Evolutionary conservation across 2,888 invertebrate species (phyloP).

Genomic region (Podotricha telesiphe): DNA sequence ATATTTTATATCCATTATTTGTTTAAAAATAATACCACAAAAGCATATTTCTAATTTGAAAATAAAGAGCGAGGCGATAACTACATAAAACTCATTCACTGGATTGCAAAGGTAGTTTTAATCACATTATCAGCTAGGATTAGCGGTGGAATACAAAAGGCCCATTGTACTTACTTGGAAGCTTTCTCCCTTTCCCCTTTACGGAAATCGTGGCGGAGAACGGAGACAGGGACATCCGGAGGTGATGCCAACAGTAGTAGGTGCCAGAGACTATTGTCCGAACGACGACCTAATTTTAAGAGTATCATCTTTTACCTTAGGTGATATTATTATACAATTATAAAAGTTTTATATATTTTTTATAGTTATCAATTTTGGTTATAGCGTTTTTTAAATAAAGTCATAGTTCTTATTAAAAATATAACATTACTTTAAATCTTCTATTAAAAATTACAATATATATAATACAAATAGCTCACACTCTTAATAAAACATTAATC

Average conservation of each 20-base stretch:
- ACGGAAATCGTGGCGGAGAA: slow-evolving; percentile 74
- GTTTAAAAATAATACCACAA: not conserved
- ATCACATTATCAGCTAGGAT: slow-evolving; percentile 73
- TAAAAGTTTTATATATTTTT: not conserved
- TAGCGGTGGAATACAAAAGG: slow-evolving; percentile 76
- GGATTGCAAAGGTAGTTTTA: slow-evolving; percentile 53
- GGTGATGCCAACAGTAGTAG: slow-evolving; percentile 61
- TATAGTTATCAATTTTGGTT: not conserved
- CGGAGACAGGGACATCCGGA: slow-evolving; percentile 79
- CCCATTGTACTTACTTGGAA: slow-evolving; percentile 69
- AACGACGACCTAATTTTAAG: slow-evolving; percentile 50
- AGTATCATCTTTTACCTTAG: slow-evolving; percentile 32
- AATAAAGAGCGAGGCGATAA: not conserved
- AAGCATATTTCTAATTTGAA: not conserved
- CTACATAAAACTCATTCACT: slow-evolving; percentile 16
- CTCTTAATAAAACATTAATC: no score
- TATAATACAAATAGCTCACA: no score
- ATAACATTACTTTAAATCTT: no score
- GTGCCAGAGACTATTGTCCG: slow-evolving; percentile 56
- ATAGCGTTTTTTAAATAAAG: no score
- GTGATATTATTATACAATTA: not conserved
- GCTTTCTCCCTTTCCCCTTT: slow-evolving; percentile 50
- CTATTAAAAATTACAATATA: no score
- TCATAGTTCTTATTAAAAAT: no score
- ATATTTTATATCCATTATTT: not conserved